Percentiles rank a stretch among this genome's conserved stretches.
These are phyloP conservation scores for Chelonus insularis DNA, from an alignment of 1,140 invertebrate genomes.

Conservation along the genomic window DNA sequence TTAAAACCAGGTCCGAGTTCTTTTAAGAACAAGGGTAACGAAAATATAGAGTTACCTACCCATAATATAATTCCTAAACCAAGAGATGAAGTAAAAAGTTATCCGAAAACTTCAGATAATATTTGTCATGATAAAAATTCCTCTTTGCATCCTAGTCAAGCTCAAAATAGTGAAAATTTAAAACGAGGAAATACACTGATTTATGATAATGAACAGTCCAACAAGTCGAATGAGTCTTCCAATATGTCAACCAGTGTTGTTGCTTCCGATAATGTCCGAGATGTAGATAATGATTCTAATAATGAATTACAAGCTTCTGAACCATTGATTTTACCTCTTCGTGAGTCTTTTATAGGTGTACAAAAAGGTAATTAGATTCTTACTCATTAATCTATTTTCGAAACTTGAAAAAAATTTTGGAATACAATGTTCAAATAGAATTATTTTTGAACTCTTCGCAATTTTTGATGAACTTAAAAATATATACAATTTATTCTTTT, in stretches of 20 bases:
- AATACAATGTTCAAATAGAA: neutral
- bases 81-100: neutral
- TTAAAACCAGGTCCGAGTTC: conserved; percentile 7
- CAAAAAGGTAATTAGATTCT: conserved; percentile 26
- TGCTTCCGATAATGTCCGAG: neutral
- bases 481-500: too few species aligned
- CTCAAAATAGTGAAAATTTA: neutral
- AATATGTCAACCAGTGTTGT: conserved; percentile 18
- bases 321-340: conserved; percentile 27
- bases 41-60: neutral
- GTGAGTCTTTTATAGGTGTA: conserved; percentile 34
- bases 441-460: neutral
- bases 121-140: neutral
- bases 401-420: neutral
- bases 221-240: conserved; percentile 20
- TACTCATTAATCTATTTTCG: too few species aligned
- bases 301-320: conserved; percentile 16
- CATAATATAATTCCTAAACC: neutral
- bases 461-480: too few species aligned
- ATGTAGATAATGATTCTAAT: conserved; percentile 7
- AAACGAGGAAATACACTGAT: neutral
- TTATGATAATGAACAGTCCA: conserved; percentile 13
- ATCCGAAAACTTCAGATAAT: neutral
- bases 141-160: conserved; percentile 14
- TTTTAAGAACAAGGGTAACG: neutral